Percentiles rank a stretch among this genome's conserved stretches.
phyloP scores from a whole-genome alignment of 2,888 invertebrate species.

The Pandemis corylana region DNA sequence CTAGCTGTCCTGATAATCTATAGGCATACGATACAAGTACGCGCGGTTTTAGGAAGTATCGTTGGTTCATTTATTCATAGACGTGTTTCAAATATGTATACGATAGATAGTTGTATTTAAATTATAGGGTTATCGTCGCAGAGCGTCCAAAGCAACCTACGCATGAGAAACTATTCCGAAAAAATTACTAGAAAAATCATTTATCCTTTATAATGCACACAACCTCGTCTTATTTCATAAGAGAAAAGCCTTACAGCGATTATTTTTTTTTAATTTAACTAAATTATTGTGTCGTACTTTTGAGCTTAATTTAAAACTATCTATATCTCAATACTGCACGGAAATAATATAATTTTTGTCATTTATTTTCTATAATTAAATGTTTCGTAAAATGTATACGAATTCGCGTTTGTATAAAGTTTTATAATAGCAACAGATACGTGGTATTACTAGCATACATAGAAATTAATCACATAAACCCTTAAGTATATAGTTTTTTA shows the following conservation, averaged over 20 bases:
- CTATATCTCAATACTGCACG: conserved; percentile 26
- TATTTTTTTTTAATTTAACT: conserved; percentile 33
- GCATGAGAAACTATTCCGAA: conserved; percentile 41
- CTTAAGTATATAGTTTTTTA: no score
- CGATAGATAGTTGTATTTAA: neutral
- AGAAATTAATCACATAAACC: no score
- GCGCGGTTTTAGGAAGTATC: no score
- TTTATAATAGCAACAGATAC: no score
- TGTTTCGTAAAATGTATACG: neutral
- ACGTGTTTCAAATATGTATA: no score
- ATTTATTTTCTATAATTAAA: no score
- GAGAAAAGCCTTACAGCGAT: conserved; percentile 61
- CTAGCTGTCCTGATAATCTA: no score
- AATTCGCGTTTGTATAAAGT: no score
- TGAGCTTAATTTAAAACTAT: conserved; percentile 43
- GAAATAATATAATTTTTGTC: neutral
- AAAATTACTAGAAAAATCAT: conserved; percentile 63
- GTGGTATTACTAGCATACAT: no score
- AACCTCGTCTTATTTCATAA: conserved; percentile 77
- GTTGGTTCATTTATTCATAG: no score
- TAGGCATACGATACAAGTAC: no score
- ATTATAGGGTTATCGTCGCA: neutral
- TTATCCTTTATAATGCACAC: conserved; percentile 63
- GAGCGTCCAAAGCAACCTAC: conserved; percentile 32
- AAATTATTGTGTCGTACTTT: conserved; percentile 45